These are phyloP conservation scores for Teleopsis dalmanni DNA, from an alignment of 1,140 invertebrate genomes.

Conservation along the genomic window DNA sequence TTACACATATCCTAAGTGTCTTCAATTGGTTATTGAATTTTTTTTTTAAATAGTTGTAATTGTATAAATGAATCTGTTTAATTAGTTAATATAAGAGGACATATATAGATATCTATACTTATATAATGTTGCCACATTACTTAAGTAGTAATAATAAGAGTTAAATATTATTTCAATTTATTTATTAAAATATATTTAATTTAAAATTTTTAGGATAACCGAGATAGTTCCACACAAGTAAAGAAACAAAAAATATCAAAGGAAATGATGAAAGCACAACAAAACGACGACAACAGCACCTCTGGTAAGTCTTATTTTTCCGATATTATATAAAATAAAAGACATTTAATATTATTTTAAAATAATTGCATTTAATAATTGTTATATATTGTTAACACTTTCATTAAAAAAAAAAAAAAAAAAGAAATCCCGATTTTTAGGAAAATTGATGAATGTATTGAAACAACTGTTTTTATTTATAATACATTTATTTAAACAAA, in stretches of 20 bases:
- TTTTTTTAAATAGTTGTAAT: too few relatives aligned
- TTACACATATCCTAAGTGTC: too few relatives aligned
- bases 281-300: slow-evolving; percentile 40
- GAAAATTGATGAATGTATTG: background rate
- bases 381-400: too few relatives aligned
- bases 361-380: background rate
- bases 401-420: background rate
- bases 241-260: slow-evolving; percentile 14
- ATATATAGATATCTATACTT: too few relatives aligned
- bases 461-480: background rate
- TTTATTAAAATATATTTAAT: background rate
- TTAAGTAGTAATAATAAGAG: too few relatives aligned
- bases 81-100: too few relatives aligned
- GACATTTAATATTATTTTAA: background rate
- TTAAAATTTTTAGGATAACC: slow-evolving; percentile 27
- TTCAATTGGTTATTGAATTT: too few relatives aligned
- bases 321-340: background rate
- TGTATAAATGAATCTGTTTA: too few relatives aligned
- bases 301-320: slow-evolving; percentile 32
- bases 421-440: background rate
- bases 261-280: slow-evolving; percentile 25
- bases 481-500: background rate
- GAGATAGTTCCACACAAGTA: slow-evolving; percentile 20
- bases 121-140: too few relatives aligned
- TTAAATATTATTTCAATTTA: background rate